Percentiles rank a stretch among this genome's conserved stretches.
phyloP scores from a whole-genome alignment of 2,113 vertebrate species.

The Rana temporaria region DNA sequence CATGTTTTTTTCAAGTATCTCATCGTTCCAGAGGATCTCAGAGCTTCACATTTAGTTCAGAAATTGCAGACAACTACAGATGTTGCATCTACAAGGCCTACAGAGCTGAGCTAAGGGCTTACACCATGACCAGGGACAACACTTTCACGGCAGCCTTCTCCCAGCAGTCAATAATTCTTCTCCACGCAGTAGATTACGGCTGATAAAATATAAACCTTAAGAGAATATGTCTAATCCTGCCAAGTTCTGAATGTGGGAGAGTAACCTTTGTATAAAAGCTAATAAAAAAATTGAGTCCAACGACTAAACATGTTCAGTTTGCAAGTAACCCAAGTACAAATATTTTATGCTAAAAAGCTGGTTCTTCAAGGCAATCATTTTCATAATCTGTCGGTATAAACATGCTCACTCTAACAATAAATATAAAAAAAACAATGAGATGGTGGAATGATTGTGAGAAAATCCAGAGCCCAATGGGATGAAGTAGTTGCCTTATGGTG shows the following conservation, averaged over 20 bases:
- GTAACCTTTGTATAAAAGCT: neutral
- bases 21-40: conserved; percentile 30
- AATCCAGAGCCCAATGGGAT: neutral
- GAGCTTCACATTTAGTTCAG: conserved; percentile 3
- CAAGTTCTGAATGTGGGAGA: conserved; percentile 40
- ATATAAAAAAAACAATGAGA: neutral
- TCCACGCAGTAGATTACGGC: conserved; percentile 5
- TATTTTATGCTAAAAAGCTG: conserved; percentile 16
- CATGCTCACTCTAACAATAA: conserved; percentile 5
- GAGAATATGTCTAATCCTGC: neutral
- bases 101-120: neutral
- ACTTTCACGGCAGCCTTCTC: conserved; percentile 16
- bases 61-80: conserved; percentile 40
- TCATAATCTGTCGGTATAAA: conserved; percentile 20
- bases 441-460: neutral
- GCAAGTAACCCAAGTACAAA: neutral
- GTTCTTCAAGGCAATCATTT: conserved; percentile 4
- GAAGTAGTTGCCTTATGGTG: neutral
- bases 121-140: conserved; percentile 22
- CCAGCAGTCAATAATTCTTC: conserved; percentile 8
- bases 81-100: conserved; percentile 36
- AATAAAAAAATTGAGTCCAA: conserved; percentile 13
- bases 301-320: conserved; percentile 35
- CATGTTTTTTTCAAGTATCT: conserved; percentile 25
- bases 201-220: conserved; percentile 45